Evolutionary conservation across 2,113 vertebrate genomes (phyloP), one percentile per base, ranked within the genome.

Genomic region (Ascaphus truei): DNA sequence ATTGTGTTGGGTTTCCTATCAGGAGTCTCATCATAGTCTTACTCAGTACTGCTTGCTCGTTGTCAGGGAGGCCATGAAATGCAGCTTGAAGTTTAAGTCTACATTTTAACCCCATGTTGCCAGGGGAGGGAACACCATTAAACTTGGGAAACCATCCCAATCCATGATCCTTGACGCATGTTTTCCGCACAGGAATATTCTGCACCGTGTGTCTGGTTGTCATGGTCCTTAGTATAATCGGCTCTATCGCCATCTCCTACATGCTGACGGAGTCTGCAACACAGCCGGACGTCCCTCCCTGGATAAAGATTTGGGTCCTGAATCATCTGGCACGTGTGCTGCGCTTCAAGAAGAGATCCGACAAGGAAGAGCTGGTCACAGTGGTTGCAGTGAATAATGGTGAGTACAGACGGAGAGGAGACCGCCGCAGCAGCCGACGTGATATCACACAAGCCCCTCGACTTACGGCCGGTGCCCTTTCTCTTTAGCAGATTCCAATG

Each of bases 131-230:
- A n/a, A n/a, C n/a, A n/a, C n/a, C n/a, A n/a, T n/a, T n/a, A n/a
- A n/a, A n/a, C n/a, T n/a, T n/a, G n/a, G n/a, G n/a, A n/a, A n/a
- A n/a, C n/a, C n/a, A n/a, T n/a, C n/a, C n/a, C n/a, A n/a, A n/a
- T n/a, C n/a, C n/a, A n/a, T n/a, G n/a, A n/a, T n/a, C n/a, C n/a
- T n/a, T n/a, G n/a, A n/a, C n/a, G n/a, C n/a, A n/a, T n/a, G n/a
- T 27, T 26, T 29, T 31, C 10, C 23, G 26, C 9, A 6, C 67
- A 90, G 90, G 90, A 62, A 85, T 92, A 62, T 93, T 86, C 62
- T 93, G 91, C 79, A 86, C 87, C 0, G 86, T 93, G 62, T 92
- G 90, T 65, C 77, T 93, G 78, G 88, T 89, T 6, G 80, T 93
- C 39, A 92, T 92, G 89, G 86, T 90, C 33, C 76, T 88, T 73